Base-by-base conservation (phyloP, 2,113 vertebrate genomes). In the Embiotoca jacksoni region DNA sequence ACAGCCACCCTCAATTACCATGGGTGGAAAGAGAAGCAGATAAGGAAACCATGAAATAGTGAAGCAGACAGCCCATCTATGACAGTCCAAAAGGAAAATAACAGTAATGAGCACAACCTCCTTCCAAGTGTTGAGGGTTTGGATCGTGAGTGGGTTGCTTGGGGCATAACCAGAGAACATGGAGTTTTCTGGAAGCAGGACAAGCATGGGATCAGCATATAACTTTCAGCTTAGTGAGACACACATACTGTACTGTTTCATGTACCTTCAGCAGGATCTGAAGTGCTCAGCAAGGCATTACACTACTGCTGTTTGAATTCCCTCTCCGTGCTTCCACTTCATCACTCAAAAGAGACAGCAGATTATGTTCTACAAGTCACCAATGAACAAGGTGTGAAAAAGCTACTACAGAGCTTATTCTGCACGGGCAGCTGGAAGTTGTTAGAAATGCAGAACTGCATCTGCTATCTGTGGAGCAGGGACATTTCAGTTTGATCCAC, bases 11-110 rank as follows among this genome's bases (percentile, higher is more conserved):
- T 92, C 91, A 93, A 91, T 94, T 94, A 92, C 82, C 83, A 90
- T 70, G 84, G 88, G 80, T 90, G 93, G 91, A 94, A 94, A 93
- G 91, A 93, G 89, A 89, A 84, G 82, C 85, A 91, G 93, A 95
- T 94, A 94, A 95, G 93, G 78, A 84, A 77, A 87, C 84, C 88
- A 86, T 85, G 79, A 88, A 87, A 88, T 63, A 73, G 77, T 73
- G 61, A 86, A 85, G 85, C 56, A 88, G 84, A 84, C 86, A 90
- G 70, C 77, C 90, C 82, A 87, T 93, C 80, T 89, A 80, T 88
- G 72, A 88, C 71, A 62, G 78, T 75, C 80, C 63, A 78, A 75
- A 82, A 87, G 91, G 89, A 94, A 93, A 92, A 92, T 90, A 83
- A 74, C 68, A 81, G 84, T 90, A 91, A 92, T 83, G 80, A 90